phyloP scores from a whole-genome alignment of 2,888 invertebrate genomes.

The Eilema caniola region DNA sequence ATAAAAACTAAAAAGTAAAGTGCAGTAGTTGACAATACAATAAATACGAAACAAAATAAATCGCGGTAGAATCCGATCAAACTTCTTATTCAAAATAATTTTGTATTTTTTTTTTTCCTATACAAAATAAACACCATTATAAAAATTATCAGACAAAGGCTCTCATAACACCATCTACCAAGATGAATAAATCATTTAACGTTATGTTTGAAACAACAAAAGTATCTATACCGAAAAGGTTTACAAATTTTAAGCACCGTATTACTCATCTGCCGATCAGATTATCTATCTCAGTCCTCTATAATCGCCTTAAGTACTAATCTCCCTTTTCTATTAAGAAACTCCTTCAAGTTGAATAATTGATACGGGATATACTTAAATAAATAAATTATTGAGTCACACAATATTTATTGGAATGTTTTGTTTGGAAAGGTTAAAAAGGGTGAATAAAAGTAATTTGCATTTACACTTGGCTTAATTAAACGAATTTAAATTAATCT shows the following conservation, averaged over 20 bases:
- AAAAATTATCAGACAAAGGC: background rate
- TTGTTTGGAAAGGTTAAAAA: background rate
- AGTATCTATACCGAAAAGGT: slow-evolving; percentile 21
- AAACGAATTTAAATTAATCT: background rate
- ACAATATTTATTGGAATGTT: background rate
- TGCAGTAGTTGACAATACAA: too few relatives aligned
- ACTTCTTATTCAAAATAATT: too few relatives aligned
- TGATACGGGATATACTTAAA: slow-evolving; percentile 35
- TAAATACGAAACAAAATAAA: too few relatives aligned
- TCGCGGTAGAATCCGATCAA: too few relatives aligned
- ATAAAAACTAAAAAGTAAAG: too few relatives aligned
- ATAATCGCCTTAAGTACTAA: slow-evolving; percentile 57
- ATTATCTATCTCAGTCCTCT: slow-evolving; percentile 54
- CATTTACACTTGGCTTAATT: too few relatives aligned
- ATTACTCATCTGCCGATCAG: slow-evolving; percentile 50
- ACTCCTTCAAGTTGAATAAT: slow-evolving; percentile 45
- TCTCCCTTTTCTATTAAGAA: slow-evolving; percentile 46
- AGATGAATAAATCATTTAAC: background rate
- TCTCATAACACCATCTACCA: background rate
- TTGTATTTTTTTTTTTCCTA: too few relatives aligned
- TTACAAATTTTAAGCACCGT: slow-evolving; percentile 55
- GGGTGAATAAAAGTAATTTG: background rate
- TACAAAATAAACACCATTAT: too few relatives aligned
- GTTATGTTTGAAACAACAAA: background rate
- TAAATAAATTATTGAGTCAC: slow-evolving; percentile 30